A percentile compares a stretch with the other conserved stretches of the same genome.
phyloP scores from a whole-genome alignment of 1,140 invertebrate genomes.

The Heliconius hewitsoni region DNA sequence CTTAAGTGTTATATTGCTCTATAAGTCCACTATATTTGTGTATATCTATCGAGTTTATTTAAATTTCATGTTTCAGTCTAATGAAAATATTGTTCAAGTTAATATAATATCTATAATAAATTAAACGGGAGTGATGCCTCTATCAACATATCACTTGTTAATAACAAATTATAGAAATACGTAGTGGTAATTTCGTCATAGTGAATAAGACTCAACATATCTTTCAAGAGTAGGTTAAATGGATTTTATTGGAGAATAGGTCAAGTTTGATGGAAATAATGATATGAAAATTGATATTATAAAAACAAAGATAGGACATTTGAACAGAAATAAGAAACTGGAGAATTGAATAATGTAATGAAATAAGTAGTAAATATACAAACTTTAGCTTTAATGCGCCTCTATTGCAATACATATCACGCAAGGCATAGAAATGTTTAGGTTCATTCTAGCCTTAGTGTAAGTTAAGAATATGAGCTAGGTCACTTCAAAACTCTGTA shows the following conservation, averaged over 20 bases:
- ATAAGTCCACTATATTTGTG: slow-evolving; percentile 57
- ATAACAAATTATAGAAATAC: slow-evolving; percentile 76
- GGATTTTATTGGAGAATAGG: slow-evolving; percentile 24
- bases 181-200: slow-evolving; percentile 75
- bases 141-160: slow-evolving; percentile 80
- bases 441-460: slow-evolving; percentile 74
- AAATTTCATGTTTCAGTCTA: slow-evolving; percentile 58
- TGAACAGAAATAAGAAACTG: slow-evolving; percentile 11
- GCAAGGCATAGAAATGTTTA: slow-evolving; percentile 75
- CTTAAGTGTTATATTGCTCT: slow-evolving; percentile 75
- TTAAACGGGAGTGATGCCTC: slow-evolving; percentile 62
- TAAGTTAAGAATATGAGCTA: slow-evolving; percentile 73
- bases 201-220: slow-evolving; percentile 75
- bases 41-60: slow-evolving; percentile 58
- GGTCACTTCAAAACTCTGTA: slow-evolving; percentile 77
- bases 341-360: slow-evolving; percentile 27
- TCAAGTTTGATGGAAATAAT: slow-evolving; percentile 21
- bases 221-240: slow-evolving; percentile 57
- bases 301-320: slow-evolving; percentile 6
- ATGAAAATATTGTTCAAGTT: slow-evolving; percentile 62
- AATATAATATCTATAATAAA: slow-evolving; percentile 64
- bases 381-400: slow-evolving; percentile 67
- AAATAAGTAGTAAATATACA: slow-evolving; percentile 37
- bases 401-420: slow-evolving; percentile 79
- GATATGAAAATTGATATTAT: slow-evolving; percentile 4